Percentiles rank a stretch among this genome's conserved stretches.
Conservation (phyloP, 2,888 invertebrate species). For the Nineta flava region DNA sequence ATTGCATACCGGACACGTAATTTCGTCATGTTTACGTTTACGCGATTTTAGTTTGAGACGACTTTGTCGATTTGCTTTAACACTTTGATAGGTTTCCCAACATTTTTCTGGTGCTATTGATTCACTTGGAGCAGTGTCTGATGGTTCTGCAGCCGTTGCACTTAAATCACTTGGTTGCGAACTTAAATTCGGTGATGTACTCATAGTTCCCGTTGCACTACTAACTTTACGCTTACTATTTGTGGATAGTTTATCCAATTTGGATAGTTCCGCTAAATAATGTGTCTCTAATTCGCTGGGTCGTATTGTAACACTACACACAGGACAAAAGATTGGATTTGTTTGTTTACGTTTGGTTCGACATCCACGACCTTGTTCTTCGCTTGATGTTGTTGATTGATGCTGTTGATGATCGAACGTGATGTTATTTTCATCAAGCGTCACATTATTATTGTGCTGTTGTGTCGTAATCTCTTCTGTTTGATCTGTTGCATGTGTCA, state of each 20-base stretch:
- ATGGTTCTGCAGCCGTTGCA: conserved; percentile 27
- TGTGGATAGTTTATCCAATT: conserved; percentile 39
- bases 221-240: conserved; percentile 21
- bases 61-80: conserved; percentile 55
- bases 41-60: conserved; percentile 46
- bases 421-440: not conserved
- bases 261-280: conserved; percentile 62
- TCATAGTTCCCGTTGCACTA: conserved; percentile 14
- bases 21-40: conserved; percentile 46
- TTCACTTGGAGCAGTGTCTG: conserved; percentile 22
- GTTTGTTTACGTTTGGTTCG: conserved; percentile 42
- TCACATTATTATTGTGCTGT: not conserved
- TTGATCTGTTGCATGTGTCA: not conserved
- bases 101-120: conserved; percentile 36
- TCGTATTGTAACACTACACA: conserved; percentile 72
- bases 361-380: conserved; percentile 24
- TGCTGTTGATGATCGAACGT: not conserved
- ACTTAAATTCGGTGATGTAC: conserved; percentile 14
- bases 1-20: conserved; percentile 71
- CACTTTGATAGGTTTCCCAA: conserved; percentile 61
- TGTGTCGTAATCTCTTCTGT: not conserved
- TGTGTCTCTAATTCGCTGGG: conserved; percentile 73
- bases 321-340: conserved; percentile 70
- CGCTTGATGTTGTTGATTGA: not conserved
- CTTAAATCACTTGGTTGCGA: conserved; percentile 7